Base-by-base conservation (phyloP, 2,888 invertebrate species). In the Tenthredo notha region DNA sequence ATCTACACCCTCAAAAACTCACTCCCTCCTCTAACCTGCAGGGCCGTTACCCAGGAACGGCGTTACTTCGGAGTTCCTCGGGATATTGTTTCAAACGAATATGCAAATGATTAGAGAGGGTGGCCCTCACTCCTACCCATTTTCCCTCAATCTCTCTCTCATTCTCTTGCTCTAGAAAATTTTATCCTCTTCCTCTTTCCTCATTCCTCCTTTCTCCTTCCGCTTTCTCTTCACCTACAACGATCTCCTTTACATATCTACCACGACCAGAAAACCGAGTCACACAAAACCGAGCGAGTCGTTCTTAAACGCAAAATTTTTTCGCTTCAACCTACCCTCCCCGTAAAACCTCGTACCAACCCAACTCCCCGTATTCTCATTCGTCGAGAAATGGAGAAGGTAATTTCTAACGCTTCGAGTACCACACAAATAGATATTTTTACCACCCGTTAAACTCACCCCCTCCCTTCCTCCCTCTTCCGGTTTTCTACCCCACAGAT, bases 31-130 rank as follows among this genome's bases (percentile, higher is more conserved):
- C 18, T 9, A 15, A 9, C 61, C 37, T 67, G 67, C 40, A 18
- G 58, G n/a, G 80, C 88, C 80, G 87, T 87, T 86, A 87, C 88
- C 88, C 75, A 85, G 86, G 86, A 86, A 82, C 86, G 70, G 50
- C 86, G 84, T 70, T 82, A 83, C 61, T 84, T 61, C 85, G 85
- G 87, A 86, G 88, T 87, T 88, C 88, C 90, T 89, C 89, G 88
- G 92, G 91, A 92, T 93, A 93, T 93, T 92, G 93, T 93, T 93
- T 92, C 92, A 92, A 92, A 92, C 92, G 92, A 93, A 93, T 93
- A 93, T 93, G 93, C 93, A 93, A 93, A 93, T 93, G 90, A 93
- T 92, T 91, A 91, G 88, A 89, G 85, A 87, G 86, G 85, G 87
- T 86, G 87, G 88, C 85, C 75, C 84, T 84, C 70, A 85, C 54